phyloP scores from a whole-genome alignment of 2,888 invertebrate genomes.

The Diogma glabrata region DNA sequence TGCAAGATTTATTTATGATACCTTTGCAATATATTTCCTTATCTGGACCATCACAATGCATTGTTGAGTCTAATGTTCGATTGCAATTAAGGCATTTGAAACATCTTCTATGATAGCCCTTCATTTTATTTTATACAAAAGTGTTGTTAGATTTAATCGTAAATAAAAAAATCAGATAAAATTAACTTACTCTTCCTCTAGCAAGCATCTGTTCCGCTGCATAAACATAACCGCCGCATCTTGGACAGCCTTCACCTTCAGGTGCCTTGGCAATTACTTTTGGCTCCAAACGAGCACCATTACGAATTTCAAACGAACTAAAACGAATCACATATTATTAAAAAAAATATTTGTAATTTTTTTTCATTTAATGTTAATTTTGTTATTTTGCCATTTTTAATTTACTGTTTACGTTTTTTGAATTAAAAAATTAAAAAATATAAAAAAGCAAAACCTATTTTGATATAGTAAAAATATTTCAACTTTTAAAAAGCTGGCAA shows the following conservation, averaged over 20 bases:
- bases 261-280: conserved; percentile 69
- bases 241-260: conserved; percentile 75
- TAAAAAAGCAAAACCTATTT: no score
- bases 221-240: conserved; percentile 81
- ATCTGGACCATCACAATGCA: conserved; percentile 88
- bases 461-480: no score
- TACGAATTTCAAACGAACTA: conserved; percentile 21
- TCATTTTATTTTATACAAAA: background rate
- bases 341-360: no score
- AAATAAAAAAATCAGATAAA: conserved; percentile 3
- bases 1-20: conserved; percentile 28
- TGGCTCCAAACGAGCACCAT: conserved; percentile 52
- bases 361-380: no score
- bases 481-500: no score
- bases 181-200: conserved; percentile 70
- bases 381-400: no score
- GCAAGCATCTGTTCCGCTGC: conserved; percentile 89
- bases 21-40: conserved; percentile 86
- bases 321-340: no score
- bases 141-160: background rate
- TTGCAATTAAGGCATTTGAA: conserved; percentile 80
- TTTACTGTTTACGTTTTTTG: no score
- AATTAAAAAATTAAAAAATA: no score
- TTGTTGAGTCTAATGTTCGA: conserved; percentile 74
- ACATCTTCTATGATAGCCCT: conserved; percentile 84